A percentile compares a stretch with the other conserved stretches of the same genome.
Conservation (phyloP, 2,113 vertebrate genomes). For the Thymallus thymallus region DNA sequence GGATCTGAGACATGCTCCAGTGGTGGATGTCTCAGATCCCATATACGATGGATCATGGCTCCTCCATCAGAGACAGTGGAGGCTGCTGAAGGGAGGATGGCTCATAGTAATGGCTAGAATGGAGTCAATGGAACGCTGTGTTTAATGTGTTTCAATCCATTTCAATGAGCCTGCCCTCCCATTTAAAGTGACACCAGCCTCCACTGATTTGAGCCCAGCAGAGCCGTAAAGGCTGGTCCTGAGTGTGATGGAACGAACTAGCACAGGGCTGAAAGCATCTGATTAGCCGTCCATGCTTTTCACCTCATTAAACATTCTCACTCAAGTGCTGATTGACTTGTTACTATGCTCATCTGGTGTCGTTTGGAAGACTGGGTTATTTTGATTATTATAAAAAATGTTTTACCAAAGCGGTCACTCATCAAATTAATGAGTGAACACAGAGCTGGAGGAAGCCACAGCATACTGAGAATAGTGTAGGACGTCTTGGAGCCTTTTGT, state of each 20-base stretch:
- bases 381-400: not conserved
- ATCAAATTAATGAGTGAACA: not conserved
- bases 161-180: not conserved
- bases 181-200: not conserved
- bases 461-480: not conserved
- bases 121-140: no score
- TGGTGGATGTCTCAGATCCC: conserved; percentile 6
- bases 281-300: no score
- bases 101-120: no score
- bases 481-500: conserved; percentile 25
- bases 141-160: no score
- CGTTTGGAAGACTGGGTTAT: not conserved
- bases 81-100: no score
- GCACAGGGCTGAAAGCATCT: no score
- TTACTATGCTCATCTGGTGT: conserved; percentile 33
- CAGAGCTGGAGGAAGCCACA: not conserved
- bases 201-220: no score
- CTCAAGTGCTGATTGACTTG: conserved; percentile 28
- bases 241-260: not conserved
- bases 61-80: no score
- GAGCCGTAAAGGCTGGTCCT: not conserved
- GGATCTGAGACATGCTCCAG: no score
- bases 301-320: no score
- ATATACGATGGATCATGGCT: conserved; percentile 23
- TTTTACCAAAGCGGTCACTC: not conserved